Evolutionary conservation across 2,888 invertebrate genomes (phyloP).

Genomic region (Ophion costatus): DNA sequence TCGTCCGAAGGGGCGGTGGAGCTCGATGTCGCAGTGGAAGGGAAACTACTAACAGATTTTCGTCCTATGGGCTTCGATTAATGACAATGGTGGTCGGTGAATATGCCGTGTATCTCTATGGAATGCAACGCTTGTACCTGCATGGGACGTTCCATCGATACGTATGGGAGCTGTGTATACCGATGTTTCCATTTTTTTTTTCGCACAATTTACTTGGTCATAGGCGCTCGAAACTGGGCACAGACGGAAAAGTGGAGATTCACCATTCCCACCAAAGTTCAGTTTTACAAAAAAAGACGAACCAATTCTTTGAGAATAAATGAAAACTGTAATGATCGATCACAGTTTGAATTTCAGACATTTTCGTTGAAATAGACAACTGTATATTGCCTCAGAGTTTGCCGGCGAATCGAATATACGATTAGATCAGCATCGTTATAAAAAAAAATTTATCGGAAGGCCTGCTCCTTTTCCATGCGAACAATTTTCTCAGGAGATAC

Average conservation of each 20-base stretch:
- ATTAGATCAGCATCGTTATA: too few species aligned
- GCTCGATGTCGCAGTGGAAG: conserved; percentile 55
- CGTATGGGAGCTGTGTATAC: not conserved
- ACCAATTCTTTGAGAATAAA: too few species aligned
- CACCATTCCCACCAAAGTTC: not conserved
- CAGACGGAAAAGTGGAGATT: not conserved
- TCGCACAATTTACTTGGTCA: not conserved
- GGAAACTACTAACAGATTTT: conserved; percentile 61
- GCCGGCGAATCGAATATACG: too few species aligned
- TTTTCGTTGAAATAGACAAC: too few species aligned
- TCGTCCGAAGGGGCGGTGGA: conserved; percentile 55
- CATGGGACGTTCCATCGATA: conserved; percentile 21
- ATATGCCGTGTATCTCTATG: conserved; percentile 30
- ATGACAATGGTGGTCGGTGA: conserved; percentile 76
- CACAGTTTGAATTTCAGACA: too few species aligned
- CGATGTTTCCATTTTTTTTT: not conserved
- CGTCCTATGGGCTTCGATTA: conserved; percentile 71
- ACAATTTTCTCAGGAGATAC: too few species aligned
- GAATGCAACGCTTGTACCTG: not conserved
- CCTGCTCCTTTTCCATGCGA: too few species aligned
- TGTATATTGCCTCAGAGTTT: too few species aligned
- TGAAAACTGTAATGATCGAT: too few species aligned
- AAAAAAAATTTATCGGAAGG: too few species aligned
- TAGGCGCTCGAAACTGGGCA: not conserved
- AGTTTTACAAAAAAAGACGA: not conserved